These are phyloP conservation scores for Gonatopus flavifemur DNA, from an alignment of 1,140 invertebrate genomes.

Conservation along the genomic window DNA sequence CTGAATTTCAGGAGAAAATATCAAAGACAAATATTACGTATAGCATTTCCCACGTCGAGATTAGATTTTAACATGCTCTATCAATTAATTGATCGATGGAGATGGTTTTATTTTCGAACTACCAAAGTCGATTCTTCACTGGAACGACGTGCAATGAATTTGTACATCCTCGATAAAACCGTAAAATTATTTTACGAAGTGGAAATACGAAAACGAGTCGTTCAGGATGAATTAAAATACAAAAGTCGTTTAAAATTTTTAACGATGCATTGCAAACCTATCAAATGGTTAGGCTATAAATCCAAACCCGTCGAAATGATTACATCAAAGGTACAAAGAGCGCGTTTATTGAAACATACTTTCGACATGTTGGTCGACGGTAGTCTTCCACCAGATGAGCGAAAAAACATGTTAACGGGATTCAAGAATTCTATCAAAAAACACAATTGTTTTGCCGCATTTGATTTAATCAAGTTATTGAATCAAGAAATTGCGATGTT, in stretches of 20 bases:
- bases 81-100: conserved; percentile 65
- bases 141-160: conserved; percentile 63
- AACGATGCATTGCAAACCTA: conserved; percentile 63
- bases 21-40: conserved; percentile 59
- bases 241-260: conserved; percentile 63
- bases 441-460: conserved; percentile 59
- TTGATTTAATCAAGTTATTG: conserved; percentile 62
- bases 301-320: conserved; percentile 64
- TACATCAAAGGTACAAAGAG: conserved; percentile 67
- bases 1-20: conserved; percentile 54
- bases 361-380: conserved; percentile 61
- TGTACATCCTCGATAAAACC: conserved; percentile 65
- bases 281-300: conserved; percentile 64
- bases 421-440: conserved; percentile 60
- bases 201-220: conserved; percentile 61
- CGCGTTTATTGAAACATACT: conserved; percentile 62
- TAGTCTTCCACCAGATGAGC: conserved; percentile 54
- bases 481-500: conserved; percentile 65
- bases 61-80: conserved; percentile 69
- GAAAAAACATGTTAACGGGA: conserved; percentile 62
- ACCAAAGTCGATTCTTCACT: conserved; percentile 62
- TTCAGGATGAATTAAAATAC: conserved; percentile 59
- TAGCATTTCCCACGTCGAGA: conserved; percentile 63
- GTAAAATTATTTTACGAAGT: conserved; percentile 65
- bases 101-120: conserved; percentile 61